These are phyloP conservation scores for Maniola hyperantus DNA, from an alignment of 2,888 invertebrate genomes.

Conservation along the genomic window DNA sequence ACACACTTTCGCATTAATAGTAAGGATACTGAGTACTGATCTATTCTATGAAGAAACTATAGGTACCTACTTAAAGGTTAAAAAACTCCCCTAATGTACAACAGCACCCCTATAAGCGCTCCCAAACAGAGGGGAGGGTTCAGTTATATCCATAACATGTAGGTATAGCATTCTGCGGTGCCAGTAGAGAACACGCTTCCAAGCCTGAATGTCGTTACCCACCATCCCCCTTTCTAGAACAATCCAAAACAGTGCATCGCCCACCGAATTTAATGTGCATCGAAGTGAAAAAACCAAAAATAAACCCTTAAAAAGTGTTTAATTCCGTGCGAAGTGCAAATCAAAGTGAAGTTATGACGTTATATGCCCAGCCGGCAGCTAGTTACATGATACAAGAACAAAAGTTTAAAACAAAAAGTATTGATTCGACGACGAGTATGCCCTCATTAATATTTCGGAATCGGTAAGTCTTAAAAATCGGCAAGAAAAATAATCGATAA, in stretches of 20 bases:
- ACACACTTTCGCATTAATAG: too few species aligned
- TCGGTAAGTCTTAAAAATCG: conserved; percentile 77
- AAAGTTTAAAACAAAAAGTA: conserved; percentile 65
- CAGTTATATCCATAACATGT: conserved; percentile 47
- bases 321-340: conserved; percentile 59
- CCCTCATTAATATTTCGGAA: conserved; percentile 85
- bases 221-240: conserved; percentile 51
- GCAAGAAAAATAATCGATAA: conserved; percentile 40
- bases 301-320: conserved; percentile 54
- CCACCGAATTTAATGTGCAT: conserved; percentile 53
- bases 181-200: conserved; percentile 60
- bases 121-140: conserved; percentile 57
- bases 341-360: conserved; percentile 80
- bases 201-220: conserved; percentile 73
- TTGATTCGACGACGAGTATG: conserved; percentile 76
- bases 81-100: conserved; percentile 52
- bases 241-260: conserved; percentile 48
- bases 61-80: too few species aligned
- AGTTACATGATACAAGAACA: conserved; percentile 76
- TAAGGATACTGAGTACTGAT: too few species aligned
- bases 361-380: conserved; percentile 76
- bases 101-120: conserved; percentile 36
- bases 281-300: conserved; percentile 59
- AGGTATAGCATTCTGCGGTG: conserved; percentile 51
- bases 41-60: too few species aligned